These are phyloP conservation scores for Coremacera marginata DNA, from an alignment of 2,888 invertebrate genomes.

Conservation along the genomic window DNA sequence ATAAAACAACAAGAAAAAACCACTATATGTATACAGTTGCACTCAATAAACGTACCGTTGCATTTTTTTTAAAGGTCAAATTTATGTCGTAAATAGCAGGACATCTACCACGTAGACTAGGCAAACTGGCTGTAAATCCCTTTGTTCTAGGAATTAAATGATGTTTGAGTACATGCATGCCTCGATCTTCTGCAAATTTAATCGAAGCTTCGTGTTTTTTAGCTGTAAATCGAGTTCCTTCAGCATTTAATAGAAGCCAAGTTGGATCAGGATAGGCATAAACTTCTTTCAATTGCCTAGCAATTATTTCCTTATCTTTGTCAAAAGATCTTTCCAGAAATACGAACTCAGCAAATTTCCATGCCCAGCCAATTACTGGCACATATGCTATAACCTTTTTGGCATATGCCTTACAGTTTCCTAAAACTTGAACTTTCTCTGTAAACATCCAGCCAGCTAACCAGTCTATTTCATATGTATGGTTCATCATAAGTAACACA, in stretches of 20 bases:
- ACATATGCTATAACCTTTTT: constrained; percentile 92
- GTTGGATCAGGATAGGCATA: constrained; percentile 91
- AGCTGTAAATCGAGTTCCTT: constrained; percentile 92
- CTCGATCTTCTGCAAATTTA: constrained; percentile 88
- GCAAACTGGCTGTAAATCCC: constrained; percentile 90
- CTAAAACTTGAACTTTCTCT: constrained; percentile 83
- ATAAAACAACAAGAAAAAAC: not conserved
- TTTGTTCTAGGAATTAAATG: constrained; percentile 95
- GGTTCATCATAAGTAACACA: constrained; percentile 92
- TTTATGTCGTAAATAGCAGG: constrained; percentile 88
- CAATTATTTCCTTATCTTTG: constrained; percentile 88
- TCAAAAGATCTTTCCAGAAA: constrained; percentile 93
- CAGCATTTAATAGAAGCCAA: constrained; percentile 90
- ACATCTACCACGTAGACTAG: constrained; percentile 83
- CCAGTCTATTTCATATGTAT: constrained; percentile 97
- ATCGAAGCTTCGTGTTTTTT: constrained; percentile 89
- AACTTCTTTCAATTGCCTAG: constrained; percentile 82
- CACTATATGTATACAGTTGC: not conserved
- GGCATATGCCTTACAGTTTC: constrained; percentile 95
- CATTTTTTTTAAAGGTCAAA: constrained; percentile 77
- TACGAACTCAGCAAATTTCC: constrained; percentile 95
- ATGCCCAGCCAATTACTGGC: constrained; percentile 95
- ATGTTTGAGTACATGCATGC: constrained; percentile 86
- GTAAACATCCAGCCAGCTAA: constrained; percentile 92
- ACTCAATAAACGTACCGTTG: constrained; percentile 69